Base-by-base conservation (phyloP, 2,888 invertebrate species). In the Drosophila falleni region DNA sequence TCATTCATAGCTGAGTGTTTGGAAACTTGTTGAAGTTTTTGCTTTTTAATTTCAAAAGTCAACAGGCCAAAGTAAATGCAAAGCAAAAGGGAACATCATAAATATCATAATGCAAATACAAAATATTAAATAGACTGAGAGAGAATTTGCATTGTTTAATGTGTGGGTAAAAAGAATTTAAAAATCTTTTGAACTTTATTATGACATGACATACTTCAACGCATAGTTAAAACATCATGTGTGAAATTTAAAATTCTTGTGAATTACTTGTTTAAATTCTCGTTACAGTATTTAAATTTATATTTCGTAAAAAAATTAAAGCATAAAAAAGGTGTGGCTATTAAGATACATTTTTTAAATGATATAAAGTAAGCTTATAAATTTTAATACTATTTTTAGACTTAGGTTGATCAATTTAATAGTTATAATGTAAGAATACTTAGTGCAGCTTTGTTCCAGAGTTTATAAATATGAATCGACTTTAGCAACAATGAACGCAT, bases 11-110 rank as follows among this genome's bases (percentile, higher is more conserved):
- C 33, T 47, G 35, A 31, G 8, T 44, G 44, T 8, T 29, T 29
- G 29, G 29, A 8, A 49, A 62, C 60, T 51, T 77, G 60, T 39
- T 63, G 59, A 75, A 76, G 67, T 76, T 74, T 64, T 54, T 72
- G 8, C 65, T 78, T 86, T 85, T 73, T 78, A 78, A 83, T 81
- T 87, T 78, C 54, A 78, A 61, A 83, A 83, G 78, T 73, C 84
- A 86, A 75, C 66, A 75, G 61, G 42, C 41, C 60, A 65, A 70
- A 71, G 46, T 44, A 29, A 49, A 19, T 15, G 3, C 42, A 60
- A 58, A 72, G 71, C 55, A 74, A 68, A 68, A 68, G 51, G 15
- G 37, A 56, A 37, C 4, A 46, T 19, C 10, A 37, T n/a, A 35
- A 16, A 19, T 59, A 29, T 44, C 41, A 60, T 35, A 81, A 66